Evolutionary conservation across 2,113 vertebrate species (phyloP).

Genomic region (Ceratotherium simum): DNA sequence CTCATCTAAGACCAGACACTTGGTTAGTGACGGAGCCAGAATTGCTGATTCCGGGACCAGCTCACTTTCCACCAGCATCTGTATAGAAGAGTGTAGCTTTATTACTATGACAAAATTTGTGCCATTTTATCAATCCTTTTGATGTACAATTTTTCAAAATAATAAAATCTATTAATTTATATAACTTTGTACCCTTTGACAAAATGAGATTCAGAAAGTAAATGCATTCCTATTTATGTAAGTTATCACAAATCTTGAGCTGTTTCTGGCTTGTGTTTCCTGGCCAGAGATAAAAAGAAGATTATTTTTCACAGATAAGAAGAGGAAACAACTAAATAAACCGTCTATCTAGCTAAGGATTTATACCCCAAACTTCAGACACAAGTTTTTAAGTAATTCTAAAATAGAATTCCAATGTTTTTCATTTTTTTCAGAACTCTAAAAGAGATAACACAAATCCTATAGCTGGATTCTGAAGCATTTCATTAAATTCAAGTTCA

Average conservation of each 20-base stretch:
- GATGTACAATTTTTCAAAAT: constrained; percentile 6
- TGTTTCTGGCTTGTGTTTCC: constrained; percentile 40
- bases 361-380: constrained; percentile 12
- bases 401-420: constrained; percentile 31
- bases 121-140: neutral
- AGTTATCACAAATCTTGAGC: constrained; percentile 31
- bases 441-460: constrained; percentile 32
- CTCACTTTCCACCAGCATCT: neutral
- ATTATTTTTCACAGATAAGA: constrained; percentile 29
- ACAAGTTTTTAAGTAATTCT: constrained; percentile 46
- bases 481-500: constrained; percentile 61
- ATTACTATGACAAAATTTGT: neutral
- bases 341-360: neutral
- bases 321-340: constrained; percentile 52
- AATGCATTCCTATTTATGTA: neutral
- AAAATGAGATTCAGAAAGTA: constrained; percentile 38
- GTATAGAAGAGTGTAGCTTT: neutral
- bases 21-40: neutral
- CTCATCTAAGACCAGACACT: neutral
- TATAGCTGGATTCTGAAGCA: constrained; percentile 17
- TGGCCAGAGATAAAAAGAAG: constrained; percentile 40
- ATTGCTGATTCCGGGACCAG: neutral
- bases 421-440: neutral
- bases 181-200: neutral
- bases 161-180: constrained; percentile 8